A percentile compares a stretch with the other conserved stretches of the same genome.
Evolutionary conservation across 2,888 invertebrate genomes (phyloP).

Genomic region (Eurytoma adleriae): DNA sequence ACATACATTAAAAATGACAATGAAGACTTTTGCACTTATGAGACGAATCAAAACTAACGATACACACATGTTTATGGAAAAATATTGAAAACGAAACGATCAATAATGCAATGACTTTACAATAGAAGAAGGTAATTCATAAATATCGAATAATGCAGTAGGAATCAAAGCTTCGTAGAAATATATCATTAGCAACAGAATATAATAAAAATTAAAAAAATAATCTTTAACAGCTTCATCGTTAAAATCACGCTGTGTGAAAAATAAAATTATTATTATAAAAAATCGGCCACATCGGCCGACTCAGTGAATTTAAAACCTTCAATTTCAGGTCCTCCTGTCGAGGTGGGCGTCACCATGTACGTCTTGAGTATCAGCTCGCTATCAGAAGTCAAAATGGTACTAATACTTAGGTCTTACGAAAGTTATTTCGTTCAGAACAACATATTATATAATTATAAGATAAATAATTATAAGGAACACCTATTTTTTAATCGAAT

Average conservation of each 20-base stretch:
- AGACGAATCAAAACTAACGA: neutral
- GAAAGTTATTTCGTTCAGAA: slow-evolving; percentile 51
- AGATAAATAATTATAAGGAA: slow-evolving; percentile 11
- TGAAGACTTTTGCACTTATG: slow-evolving; percentile 4
- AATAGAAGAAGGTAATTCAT: neutral
- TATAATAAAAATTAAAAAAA: slow-evolving; percentile 31
- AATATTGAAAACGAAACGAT: neutral
- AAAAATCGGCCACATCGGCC: slow-evolving; percentile 65
- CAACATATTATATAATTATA: slow-evolving; percentile 14
- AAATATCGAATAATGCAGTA: slow-evolving; percentile 25
- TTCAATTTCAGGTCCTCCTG: slow-evolving; percentile 84
- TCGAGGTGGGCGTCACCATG: slow-evolving; percentile 89
- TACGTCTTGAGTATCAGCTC: slow-evolving; percentile 90
- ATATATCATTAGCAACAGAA: slow-evolving; percentile 20
- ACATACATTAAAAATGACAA: neutral
- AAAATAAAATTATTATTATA: slow-evolving; percentile 30
- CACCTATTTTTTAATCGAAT: slow-evolving; percentile 19
- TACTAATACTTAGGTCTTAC: slow-evolving; percentile 78
- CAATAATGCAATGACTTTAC: slow-evolving; percentile 49
- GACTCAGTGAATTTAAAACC: slow-evolving; percentile 74
- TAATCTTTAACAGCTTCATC: slow-evolving; percentile 37
- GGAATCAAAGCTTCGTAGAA: slow-evolving; percentile 32
- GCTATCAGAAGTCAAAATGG: slow-evolving; percentile 90
- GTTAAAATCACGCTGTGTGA: slow-evolving; percentile 42
- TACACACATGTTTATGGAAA: neutral